A percentile compares a stretch with the other conserved stretches of the same genome.
Evolutionary conservation across 1,140 invertebrate genomes (phyloP).

Genomic region (Pseudobourletiella spinata): DNA sequence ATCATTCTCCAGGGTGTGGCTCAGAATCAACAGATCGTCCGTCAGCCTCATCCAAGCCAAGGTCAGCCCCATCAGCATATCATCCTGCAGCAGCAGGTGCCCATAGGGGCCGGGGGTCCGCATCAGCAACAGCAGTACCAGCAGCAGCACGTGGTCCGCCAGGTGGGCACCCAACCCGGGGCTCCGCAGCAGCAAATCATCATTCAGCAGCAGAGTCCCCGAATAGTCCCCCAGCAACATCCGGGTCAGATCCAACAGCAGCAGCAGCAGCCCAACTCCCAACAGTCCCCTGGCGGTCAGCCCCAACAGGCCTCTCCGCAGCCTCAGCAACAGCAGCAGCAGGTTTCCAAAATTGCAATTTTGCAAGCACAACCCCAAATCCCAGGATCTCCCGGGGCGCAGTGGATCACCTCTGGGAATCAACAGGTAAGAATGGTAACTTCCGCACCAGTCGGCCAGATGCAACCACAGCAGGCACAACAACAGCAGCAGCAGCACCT

Average conservation of each 20-base stretch:
- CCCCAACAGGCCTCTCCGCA: too few species aligned
- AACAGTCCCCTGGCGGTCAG: background rate
- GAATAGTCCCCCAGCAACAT: background rate
- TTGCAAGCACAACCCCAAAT: slow-evolving; percentile 11
- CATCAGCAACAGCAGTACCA: background rate
- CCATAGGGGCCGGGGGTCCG: background rate
- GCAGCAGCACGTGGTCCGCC: background rate
- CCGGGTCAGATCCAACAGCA: too few species aligned
- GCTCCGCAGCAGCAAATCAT: background rate
- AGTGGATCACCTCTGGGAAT: slow-evolving; percentile 5
- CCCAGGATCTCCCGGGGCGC: background rate
- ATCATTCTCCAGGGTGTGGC: background rate
- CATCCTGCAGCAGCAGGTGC: background rate
- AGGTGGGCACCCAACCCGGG: background rate
- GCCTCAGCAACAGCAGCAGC: slow-evolving; percentile 4
- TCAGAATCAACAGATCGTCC: background rate
- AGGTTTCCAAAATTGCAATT: slow-evolving; percentile 19
- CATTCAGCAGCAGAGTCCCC: background rate
- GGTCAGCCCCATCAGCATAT: background rate
- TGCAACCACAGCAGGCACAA: slow-evolving; percentile 1
- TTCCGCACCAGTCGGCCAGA: slow-evolving; percentile 2
- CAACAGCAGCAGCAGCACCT: too few species aligned
- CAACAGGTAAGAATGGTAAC: background rate
- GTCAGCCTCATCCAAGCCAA: background rate
- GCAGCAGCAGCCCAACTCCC: background rate